Percentiles rank a stretch among this genome's conserved stretches.
Evolutionary conservation across 2,113 vertebrate species (phyloP).

Genomic region (Boleophthalmus pectinirostris): DNA sequence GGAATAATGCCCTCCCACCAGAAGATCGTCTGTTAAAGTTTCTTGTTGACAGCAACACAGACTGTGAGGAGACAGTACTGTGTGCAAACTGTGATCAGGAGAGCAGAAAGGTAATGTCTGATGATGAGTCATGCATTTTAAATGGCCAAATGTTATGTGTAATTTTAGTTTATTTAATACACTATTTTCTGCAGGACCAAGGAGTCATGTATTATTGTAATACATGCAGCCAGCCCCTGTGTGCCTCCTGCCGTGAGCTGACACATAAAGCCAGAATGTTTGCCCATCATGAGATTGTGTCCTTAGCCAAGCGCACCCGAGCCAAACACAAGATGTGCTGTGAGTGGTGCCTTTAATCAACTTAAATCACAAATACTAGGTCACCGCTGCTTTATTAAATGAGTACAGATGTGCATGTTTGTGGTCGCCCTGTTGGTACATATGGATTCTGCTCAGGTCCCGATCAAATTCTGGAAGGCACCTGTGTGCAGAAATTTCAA

Average conservation of each 20-base stretch:
- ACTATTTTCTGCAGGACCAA: slow-evolving; percentile 74
- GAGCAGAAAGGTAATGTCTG: slow-evolving; percentile 76
- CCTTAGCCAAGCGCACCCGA: slow-evolving; percentile 88
- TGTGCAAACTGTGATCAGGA: slow-evolving; percentile 93
- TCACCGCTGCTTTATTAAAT: not conserved
- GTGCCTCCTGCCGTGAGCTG: slow-evolving; percentile 85
- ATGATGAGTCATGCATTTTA: not conserved
- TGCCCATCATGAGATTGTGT: slow-evolving; percentile 89
- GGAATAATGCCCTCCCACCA: slow-evolving; percentile 81
- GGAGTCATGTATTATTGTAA: slow-evolving; percentile 92
- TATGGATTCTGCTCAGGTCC: not conserved
- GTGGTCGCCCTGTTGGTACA: not conserved
- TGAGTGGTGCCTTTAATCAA: slow-evolving; percentile 61
- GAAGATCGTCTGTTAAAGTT: slow-evolving; percentile 91
- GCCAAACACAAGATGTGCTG: slow-evolving; percentile 91
- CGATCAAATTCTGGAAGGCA: slow-evolving; percentile 6
- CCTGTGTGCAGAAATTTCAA: not conserved
- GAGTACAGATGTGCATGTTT: not conserved
- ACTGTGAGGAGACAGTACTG: slow-evolving; percentile 79
- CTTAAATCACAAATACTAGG: not conserved
- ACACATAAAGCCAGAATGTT: slow-evolving; percentile 94
- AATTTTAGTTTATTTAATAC: not conserved
- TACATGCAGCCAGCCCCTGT: slow-evolving; percentile 91
- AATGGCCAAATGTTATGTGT: not conserved
- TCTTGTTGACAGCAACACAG: slow-evolving; percentile 86